These are phyloP conservation scores for Gerris lacustris DNA, from an alignment of 2,888 invertebrate genomes.

Conservation along the genomic window DNA sequence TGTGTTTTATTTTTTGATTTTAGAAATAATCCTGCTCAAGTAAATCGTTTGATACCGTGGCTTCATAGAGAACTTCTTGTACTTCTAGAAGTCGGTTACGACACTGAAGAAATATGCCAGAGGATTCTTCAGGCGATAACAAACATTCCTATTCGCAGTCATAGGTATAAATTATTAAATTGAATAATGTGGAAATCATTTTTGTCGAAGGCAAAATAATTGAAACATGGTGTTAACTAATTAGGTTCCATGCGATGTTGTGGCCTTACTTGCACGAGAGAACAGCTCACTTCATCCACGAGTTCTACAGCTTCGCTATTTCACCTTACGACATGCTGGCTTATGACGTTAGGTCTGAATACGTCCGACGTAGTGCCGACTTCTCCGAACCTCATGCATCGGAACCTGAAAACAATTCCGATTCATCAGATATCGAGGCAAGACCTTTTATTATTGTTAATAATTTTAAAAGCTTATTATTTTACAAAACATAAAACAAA, in stretches of 20 bases:
- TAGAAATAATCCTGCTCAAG: conserved; percentile 65
- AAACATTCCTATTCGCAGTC: conserved; percentile 41
- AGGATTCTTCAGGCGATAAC: conserved; percentile 44
- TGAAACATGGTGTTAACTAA: not conserved
- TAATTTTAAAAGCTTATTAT: not conserved
- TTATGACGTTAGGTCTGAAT: conserved; percentile 47
- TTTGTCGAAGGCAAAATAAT: too few species aligned
- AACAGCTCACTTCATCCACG: conserved; percentile 80
- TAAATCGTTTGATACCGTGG: conserved; percentile 76
- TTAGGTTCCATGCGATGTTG: conserved; percentile 56
- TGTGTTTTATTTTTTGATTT: conserved; percentile 30
- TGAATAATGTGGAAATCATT: not conserved
- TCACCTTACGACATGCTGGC: conserved; percentile 76
- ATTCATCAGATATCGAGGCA: not conserved
- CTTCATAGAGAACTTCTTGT: conserved; percentile 72
- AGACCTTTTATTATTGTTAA: not conserved
- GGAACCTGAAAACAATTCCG: not conserved
- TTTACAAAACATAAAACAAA: not conserved
- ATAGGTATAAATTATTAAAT: conserved; percentile 27
- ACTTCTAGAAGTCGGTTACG: conserved; percentile 40
- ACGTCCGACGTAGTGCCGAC: conserved; percentile 8
- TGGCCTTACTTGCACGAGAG: conserved; percentile 54
- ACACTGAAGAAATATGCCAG: conserved; percentile 47
- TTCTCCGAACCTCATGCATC: not conserved
- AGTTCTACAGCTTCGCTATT: conserved; percentile 71